Base-by-base conservation (phyloP, 1,140 invertebrate species). In the Mactra quadrangularis region DNA sequence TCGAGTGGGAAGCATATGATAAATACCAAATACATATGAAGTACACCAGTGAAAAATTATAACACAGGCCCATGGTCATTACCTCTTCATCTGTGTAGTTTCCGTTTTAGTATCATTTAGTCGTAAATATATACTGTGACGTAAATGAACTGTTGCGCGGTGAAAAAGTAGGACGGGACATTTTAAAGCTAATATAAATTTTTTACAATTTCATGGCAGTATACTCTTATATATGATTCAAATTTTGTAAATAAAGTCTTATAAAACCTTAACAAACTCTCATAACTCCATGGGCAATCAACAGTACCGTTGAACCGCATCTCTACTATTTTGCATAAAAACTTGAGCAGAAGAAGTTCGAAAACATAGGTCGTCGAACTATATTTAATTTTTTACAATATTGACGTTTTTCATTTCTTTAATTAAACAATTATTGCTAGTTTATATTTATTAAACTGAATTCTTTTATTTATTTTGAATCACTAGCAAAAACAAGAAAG, bases 311-410 rank as follows among this genome's bases (percentile, higher is more conserved):
- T 41, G n/a, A 31, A 11, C 22, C 74, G 15, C 2, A 50, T 76
- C 31, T 62, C 74, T 19, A n/a, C 59, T 76, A 76, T 64, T 76
- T 76, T 76, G 74, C 74, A 76, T 76, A 76, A 25, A 64, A 38
- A 60, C 74, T 27, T 76, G 55, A 29, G 74, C 74, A 60, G 33
- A 35, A 60, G 29, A 50, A 74, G 52, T 74, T 59, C 70, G 0
- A 57, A 41, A 57, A 74, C 7, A 17, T 74, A 74, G 70, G 52
- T 59, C 70, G 25, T 2, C 7, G 64, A n/a, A 68, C 64, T 68
- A 68, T 41, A 68, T 50, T 6, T 60, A 27, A 60, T 60, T 25
- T 53, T 53, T 53, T 4, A 53, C 25, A 53, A 17, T 55, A 55
- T 22, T 55, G 17, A 22, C 17, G 4, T 4, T 55, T 6, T 17